Base-by-base conservation (phyloP, 2,113 vertebrate genomes). In the Pithys albifrons region DNA sequence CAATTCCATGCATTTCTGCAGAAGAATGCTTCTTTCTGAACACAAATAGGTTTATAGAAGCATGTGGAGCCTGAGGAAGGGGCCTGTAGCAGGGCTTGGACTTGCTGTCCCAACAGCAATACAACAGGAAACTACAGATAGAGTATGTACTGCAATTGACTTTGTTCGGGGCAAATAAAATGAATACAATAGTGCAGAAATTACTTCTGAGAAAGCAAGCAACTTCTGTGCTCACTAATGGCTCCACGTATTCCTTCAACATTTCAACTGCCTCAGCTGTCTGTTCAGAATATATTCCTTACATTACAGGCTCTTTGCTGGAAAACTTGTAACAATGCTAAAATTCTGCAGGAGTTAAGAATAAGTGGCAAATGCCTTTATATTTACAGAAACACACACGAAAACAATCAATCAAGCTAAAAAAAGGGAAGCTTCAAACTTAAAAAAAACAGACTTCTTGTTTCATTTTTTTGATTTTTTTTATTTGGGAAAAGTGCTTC, bases 401-500 rank as follows among this genome's bases (percentile, higher is more conserved):
- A 31, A 91, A 19, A 41, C 6, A 89, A 29, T 24, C 6, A 89
- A 29, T 24, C 14, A n/a, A 41, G 58, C 20, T 45, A 72, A 74
- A 64, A 80, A 80, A 4, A 19, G 46, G 76, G 45, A 81, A 41
- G 57, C 33, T 90, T 86, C 13, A 6, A 59, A 61, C 45, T 23
- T 29, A 70, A 84, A 96, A 85, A 85, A 61, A 95, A 91, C 23
- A 88, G 70, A 66, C 55, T 81, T 81, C 57, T 86, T 82, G 15
- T 81, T 86, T 76, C 29, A 5, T 37, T 86, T 96, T 89, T 94
- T 96, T 97, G 46, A 10, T 4, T 55, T 78, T 97, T 95, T 98
- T 98, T 98, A 98, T 98, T 98, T 98, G 98, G 98, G 98, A 98
- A 98, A 98, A 98, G 98, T 98, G 98, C 98, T 97, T 98, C 98